Conservation (phyloP, 2,888 invertebrate genomes). For the Hirtodrosophila alboralis region DNA sequence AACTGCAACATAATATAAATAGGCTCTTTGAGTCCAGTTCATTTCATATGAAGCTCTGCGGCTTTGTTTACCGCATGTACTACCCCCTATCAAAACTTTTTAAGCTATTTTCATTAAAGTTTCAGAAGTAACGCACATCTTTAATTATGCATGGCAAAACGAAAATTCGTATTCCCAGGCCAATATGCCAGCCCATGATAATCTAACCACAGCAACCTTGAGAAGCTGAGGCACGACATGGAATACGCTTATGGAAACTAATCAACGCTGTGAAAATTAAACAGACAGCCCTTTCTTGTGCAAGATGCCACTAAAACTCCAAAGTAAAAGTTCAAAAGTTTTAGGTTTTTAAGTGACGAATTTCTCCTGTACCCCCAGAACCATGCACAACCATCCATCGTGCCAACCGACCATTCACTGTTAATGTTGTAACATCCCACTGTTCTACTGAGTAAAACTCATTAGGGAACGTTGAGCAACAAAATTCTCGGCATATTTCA, state of each 20-base stretch:
- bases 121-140: constrained; percentile 52
- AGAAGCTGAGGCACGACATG: too few relatives aligned
- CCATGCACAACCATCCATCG: constrained; percentile 1
- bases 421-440: too few relatives aligned
- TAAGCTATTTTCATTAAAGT: constrained; percentile 63
- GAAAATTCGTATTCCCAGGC: constrained; percentile 60
- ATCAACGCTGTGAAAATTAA: constrained; percentile 53
- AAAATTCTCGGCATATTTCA: constrained; percentile 65
- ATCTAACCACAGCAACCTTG: constrained; percentile 37
- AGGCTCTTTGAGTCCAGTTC: constrained; percentile 22
- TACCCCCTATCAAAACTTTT: constrained; percentile 53
- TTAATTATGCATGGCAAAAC: constrained; percentile 65
- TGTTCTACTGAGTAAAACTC: constrained; percentile 53
- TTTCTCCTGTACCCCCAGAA: constrained; percentile 24
- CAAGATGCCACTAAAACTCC: constrained; percentile 56
- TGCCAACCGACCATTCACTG: constrained; percentile 13
- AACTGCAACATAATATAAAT: constrained; percentile 5
- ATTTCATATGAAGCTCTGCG: constrained; percentile 30
- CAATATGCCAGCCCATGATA: constrained; percentile 46
- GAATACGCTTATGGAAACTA: constrained; percentile 56
- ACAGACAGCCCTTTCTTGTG: constrained; percentile 11
- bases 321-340: constrained; percentile 67
- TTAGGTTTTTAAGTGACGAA: constrained; percentile 41
- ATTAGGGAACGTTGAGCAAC: constrained; percentile 61
- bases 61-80: constrained; percentile 15